phyloP scores from a whole-genome alignment of 2,797 vertebrate genomes.

The Glyptemys insculpta region DNA sequence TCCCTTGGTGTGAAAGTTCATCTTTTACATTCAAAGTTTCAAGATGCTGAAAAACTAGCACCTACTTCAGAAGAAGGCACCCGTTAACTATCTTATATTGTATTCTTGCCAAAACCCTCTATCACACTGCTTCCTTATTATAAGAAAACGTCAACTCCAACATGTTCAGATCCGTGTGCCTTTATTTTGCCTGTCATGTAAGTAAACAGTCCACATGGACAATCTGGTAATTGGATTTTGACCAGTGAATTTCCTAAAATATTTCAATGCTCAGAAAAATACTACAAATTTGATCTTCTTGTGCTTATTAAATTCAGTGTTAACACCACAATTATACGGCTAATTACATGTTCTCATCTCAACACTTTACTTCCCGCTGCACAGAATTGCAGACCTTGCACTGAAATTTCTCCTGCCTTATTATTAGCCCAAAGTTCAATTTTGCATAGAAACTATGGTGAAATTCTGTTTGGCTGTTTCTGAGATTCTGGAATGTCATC shows the following conservation, averaged over 20 bases:
- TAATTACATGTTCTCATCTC: accelerated
- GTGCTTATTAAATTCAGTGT: neutral
- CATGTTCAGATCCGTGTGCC: neutral
- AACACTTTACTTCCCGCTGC: accelerated
- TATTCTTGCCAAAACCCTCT: neutral
- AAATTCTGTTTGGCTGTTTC: neutral
- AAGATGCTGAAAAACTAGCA: neutral
- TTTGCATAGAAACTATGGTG: neutral
- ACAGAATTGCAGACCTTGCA: neutral
- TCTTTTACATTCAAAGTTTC: neutral
- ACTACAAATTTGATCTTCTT: neutral
- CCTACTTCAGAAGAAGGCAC: neutral
- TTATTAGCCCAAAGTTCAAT: neutral
- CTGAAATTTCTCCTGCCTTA: neutral
- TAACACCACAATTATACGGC: neutral
- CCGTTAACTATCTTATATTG: neutral
- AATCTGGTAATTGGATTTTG: neutral
- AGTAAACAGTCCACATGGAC: neutral
- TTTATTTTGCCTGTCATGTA: neutral
- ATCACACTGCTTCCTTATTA: neutral
- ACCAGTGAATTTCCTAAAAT: constrained; percentile 3
- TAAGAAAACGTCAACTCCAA: neutral
- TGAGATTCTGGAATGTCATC: neutral
- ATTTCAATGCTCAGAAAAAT: neutral
- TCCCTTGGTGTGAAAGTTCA: neutral